Conservation (phyloP, 2,797 vertebrate species). For the Phrynocephalus forsythii region DNA sequence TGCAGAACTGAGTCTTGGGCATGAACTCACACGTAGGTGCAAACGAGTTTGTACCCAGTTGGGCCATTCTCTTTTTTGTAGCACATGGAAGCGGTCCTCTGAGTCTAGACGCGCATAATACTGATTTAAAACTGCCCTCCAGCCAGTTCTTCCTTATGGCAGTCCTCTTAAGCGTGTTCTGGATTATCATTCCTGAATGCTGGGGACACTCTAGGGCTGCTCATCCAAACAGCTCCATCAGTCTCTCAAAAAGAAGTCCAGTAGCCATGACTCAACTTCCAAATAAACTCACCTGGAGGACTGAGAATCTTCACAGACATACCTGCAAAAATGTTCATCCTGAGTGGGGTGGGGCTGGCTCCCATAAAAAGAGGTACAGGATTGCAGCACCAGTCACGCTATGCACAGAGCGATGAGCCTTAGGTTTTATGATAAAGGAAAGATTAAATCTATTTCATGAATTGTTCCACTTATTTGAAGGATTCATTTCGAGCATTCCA, state of each 20-base stretch:
- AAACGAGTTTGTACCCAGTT: background rate
- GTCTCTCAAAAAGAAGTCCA: too few species aligned
- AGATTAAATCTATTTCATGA: background rate
- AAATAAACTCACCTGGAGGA: too few species aligned
- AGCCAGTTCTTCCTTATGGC: too few species aligned
- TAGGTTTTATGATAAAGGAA: constrained; percentile 27
- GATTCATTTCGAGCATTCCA: constrained; percentile 29
- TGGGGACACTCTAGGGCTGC: background rate
- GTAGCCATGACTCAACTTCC: too few species aligned
- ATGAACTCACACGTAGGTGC: background rate
- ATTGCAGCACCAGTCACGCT: background rate
- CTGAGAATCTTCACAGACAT: too few species aligned
- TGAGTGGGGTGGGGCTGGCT: background rate
- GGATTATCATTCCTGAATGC: too few species aligned
- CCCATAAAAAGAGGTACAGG: background rate
- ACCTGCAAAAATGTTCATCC: background rate
- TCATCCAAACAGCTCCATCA: too few species aligned
- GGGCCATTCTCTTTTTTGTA: background rate
- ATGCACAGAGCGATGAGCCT: background rate
- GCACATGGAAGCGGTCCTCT: background rate
- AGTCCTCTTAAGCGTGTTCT: too few species aligned
- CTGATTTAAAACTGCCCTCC: too few species aligned
- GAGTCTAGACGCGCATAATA: background rate
- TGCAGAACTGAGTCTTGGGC: background rate
- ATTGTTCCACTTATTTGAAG: constrained; percentile 15